phyloP scores from a whole-genome alignment of 2,888 invertebrate genomes.

The Drosophila yooni region DNA sequence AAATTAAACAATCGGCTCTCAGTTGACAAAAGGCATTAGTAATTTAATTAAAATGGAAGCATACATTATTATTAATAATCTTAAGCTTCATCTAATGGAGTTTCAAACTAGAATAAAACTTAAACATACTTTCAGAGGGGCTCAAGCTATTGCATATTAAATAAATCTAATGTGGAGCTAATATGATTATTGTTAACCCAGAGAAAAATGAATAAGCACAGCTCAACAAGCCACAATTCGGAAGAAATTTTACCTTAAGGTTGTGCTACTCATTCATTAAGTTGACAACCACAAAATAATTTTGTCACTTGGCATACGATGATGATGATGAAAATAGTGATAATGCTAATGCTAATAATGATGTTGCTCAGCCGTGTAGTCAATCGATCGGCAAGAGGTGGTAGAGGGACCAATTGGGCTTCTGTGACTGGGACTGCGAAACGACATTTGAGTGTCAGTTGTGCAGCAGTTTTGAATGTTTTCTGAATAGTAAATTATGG shows the following conservation, averaged over 20 bases:
- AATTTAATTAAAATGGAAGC: neutral
- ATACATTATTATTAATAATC: neutral
- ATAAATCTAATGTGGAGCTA: neutral
- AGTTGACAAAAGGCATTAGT: neutral
- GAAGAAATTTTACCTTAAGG: slow-evolving; percentile 12
- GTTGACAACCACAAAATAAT: slow-evolving; percentile 53
- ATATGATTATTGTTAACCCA: neutral
- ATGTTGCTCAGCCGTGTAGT: slow-evolving; percentile 10
- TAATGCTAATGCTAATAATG: slow-evolving; percentile 23
- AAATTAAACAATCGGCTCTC: neutral
- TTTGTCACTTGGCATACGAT: slow-evolving; percentile 66
- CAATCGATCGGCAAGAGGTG: neutral
- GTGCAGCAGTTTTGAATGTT: slow-evolving; percentile 77
- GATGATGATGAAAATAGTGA: slow-evolving; percentile 11
- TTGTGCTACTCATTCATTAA: slow-evolving; percentile 30
- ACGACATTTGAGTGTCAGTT: slow-evolving; percentile 77
- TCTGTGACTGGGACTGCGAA: slow-evolving; percentile 61
- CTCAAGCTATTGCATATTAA: neutral
- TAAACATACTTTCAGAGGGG: neutral
- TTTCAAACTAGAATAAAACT: too few relatives aligned
- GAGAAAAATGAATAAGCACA: neutral
- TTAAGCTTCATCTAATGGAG: neutral
- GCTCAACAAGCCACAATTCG: neutral
- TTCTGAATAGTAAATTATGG: slow-evolving; percentile 76
- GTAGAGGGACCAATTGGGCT: neutral